These are phyloP conservation scores for Coendou prehensilis DNA, from an alignment of 2,797 vertebrate genomes.

Conservation along the genomic window DNA sequence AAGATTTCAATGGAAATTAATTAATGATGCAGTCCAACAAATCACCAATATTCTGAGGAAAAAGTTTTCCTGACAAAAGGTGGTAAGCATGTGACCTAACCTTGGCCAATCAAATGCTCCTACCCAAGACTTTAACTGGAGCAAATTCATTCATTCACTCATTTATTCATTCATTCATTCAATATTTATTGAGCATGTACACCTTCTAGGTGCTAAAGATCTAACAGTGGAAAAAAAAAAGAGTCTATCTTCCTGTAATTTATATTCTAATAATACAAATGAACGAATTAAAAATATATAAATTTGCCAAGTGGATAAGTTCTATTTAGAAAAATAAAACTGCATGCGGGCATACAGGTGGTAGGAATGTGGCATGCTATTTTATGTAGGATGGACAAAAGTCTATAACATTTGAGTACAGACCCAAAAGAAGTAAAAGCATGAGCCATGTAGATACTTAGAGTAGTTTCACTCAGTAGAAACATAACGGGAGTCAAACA, in stretches of 20 bases:
- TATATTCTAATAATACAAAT: background rate
- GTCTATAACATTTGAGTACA: background rate
- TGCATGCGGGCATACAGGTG: background rate
- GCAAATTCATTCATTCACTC: background rate
- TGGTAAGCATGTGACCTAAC: background rate
- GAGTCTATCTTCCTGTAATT: background rate
- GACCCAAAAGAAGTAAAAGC: background rate
- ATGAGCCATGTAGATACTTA: background rate
- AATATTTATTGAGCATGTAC: background rate
- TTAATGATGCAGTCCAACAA: background rate
- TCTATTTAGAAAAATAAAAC: slow-evolving; percentile 34
- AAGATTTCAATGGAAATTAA: slow-evolving; percentile 16
- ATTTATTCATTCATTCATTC: background rate
- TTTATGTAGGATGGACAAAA: background rate
- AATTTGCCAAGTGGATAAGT: background rate
- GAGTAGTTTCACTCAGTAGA: background rate
- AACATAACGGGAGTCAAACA: background rate
- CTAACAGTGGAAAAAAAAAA: background rate
- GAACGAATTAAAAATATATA: background rate
- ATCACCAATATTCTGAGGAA: background rate
- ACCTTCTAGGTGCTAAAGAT: background rate
- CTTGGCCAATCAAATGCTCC: background rate
- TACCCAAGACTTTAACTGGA: background rate
- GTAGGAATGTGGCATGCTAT: background rate
- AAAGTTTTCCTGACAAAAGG: background rate